These are phyloP conservation scores for Paraescarpia echinospica DNA, from an alignment of 1,140 invertebrate genomes.

Conservation along the genomic window DNA sequence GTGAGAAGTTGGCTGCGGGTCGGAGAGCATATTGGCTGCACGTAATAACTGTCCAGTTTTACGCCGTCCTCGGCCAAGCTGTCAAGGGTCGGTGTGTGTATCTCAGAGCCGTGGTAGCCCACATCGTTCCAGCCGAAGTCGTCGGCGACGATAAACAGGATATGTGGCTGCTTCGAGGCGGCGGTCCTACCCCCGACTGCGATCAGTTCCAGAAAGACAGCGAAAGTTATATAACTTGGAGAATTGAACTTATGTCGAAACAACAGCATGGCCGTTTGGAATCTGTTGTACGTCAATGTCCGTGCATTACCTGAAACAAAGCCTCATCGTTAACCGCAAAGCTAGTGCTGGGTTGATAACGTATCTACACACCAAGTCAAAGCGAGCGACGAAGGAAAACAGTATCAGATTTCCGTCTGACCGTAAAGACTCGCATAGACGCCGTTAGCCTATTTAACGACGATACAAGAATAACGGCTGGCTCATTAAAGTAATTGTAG, in stretches of 20 bases:
- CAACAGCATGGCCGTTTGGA: not conserved
- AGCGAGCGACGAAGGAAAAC: not conserved
- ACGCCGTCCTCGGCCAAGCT: conserved; percentile 46
- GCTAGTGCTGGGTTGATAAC: not conserved
- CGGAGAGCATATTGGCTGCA: conserved; percentile 53
- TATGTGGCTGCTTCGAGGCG: conserved; percentile 36
- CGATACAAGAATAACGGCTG: too few species aligned
- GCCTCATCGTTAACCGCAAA: not conserved
- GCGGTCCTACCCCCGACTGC: not conserved
- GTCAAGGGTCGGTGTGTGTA: conserved; percentile 52
- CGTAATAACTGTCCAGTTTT: conserved; percentile 53
- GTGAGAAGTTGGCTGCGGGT: conserved; percentile 50
- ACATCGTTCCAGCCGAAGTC: conserved; percentile 85
- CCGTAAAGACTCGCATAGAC: not conserved
- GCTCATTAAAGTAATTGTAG: too few species aligned
- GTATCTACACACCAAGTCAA: not conserved
- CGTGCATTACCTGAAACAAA: not conserved
- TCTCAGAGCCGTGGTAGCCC: conserved; percentile 82
- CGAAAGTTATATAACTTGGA: not conserved
- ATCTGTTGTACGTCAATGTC: not conserved
- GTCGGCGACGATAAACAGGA: conserved; percentile 50
- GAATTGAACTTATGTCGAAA: not conserved
- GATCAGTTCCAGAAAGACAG: not conserved
- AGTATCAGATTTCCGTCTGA: not conserved
- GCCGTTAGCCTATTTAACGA: not conserved